phyloP scores from a whole-genome alignment of 2,797 vertebrate genomes.

The Malurus leucopterus region DNA sequence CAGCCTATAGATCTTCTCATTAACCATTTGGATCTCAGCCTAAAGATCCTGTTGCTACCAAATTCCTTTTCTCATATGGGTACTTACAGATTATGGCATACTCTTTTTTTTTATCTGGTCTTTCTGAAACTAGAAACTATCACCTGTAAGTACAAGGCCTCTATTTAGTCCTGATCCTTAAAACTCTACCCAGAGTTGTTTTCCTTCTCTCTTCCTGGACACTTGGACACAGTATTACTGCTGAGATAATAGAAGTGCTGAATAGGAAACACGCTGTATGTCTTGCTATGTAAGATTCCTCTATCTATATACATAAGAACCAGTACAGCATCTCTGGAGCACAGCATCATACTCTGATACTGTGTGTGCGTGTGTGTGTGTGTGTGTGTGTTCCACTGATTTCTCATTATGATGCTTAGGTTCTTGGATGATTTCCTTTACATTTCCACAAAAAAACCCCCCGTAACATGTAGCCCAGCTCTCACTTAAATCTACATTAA shows the following conservation, averaged over 20 bases:
- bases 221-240: background rate
- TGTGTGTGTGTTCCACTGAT: background rate
- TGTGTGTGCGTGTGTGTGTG: too few species aligned
- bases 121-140: background rate
- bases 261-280: background rate
- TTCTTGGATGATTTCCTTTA: background rate
- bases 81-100: background rate
- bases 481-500: background rate
- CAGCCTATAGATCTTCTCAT: background rate
- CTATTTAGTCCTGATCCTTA: background rate
- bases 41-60: background rate
- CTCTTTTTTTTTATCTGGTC: background rate
- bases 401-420: background rate
- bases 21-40: background rate
- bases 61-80: background rate
- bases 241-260: background rate
- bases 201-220: background rate
- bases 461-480: background rate
- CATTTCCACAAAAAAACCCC: background rate
- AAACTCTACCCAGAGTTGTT: background rate
- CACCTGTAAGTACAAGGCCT: background rate
- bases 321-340: background rate
- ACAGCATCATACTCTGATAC: background rate
- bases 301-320: background rate
- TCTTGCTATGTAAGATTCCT: background rate